phyloP scores from a whole-genome alignment of 2,113 vertebrate genomes.

The Mustelus asterias region DNA sequence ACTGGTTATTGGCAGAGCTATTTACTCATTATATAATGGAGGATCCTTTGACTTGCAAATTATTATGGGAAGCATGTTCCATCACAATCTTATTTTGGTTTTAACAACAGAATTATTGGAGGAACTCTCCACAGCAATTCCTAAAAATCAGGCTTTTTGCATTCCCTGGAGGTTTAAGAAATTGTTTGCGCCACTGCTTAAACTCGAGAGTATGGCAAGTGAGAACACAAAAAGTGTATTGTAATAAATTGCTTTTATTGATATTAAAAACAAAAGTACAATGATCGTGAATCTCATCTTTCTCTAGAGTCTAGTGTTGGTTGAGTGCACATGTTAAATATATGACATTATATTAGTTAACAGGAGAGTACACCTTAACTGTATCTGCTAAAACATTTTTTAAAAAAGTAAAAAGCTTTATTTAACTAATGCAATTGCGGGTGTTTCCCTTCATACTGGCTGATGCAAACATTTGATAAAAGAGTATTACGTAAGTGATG shows the following conservation, averaged over 20 bases:
- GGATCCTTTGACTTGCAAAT: not conserved
- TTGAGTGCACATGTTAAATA: slow-evolving; percentile 38
- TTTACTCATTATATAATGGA: slow-evolving; percentile 20
- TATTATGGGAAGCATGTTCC: not conserved
- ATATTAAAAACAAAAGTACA: slow-evolving; percentile 38
- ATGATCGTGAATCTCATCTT: slow-evolving; percentile 36
- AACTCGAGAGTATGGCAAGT: not conserved
- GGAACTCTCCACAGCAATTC: not conserved
- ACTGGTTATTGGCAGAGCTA: not conserved
- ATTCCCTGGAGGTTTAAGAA: not conserved
- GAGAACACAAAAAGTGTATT: not conserved
- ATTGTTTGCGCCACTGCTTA: not conserved
- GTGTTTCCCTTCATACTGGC: slow-evolving; percentile 32
- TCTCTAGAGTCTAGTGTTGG: slow-evolving; percentile 31
- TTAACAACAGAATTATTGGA: not conserved
- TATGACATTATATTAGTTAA: slow-evolving; percentile 37
- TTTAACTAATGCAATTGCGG: slow-evolving; percentile 33
- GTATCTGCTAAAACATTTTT: slow-evolving; percentile 34
- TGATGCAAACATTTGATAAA: slow-evolving; percentile 29
- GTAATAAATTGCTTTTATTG: slow-evolving; percentile 38
- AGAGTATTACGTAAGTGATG: not conserved
- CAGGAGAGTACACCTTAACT: slow-evolving; percentile 36
- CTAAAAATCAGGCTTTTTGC: not conserved
- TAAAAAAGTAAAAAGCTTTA: slow-evolving; percentile 35
- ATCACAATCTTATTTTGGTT: not conserved